Percentiles rank a stretch among this genome's conserved stretches.
These are phyloP conservation scores for Chaenodraco wilsoni DNA, from an alignment of 2,797 vertebrate species.

Conservation along the genomic window DNA sequence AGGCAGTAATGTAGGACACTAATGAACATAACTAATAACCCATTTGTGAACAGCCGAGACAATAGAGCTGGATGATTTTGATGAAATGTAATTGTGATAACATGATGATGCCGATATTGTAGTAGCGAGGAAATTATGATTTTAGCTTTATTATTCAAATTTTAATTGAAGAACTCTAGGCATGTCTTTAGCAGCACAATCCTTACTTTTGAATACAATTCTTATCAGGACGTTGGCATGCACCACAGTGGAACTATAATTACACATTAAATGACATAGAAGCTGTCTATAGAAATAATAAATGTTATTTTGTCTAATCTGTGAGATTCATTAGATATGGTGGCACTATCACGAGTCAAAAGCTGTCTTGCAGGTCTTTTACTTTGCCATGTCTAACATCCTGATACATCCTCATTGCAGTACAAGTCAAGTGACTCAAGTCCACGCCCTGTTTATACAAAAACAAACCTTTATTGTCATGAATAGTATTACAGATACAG, in stretches of 20 bases:
- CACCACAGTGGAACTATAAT: background rate
- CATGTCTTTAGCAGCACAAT: no score
- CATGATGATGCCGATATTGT: no score
- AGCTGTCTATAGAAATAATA: background rate
- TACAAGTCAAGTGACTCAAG: background rate
- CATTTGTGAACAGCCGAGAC: background rate
- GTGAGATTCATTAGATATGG: background rate
- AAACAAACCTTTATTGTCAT: slow-evolving; percentile 73
- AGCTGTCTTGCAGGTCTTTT: background rate
- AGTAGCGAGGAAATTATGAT: no score
- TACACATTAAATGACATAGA: background rate
- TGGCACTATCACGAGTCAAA: background rate
- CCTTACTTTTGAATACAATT: no score
- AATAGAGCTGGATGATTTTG: background rate
- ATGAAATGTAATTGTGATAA: no score
- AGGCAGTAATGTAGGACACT: no score
- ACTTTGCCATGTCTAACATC: background rate
- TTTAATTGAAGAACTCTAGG: no score
- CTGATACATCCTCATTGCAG: background rate
- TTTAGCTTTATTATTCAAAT: no score
- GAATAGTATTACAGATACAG: slow-evolving; percentile 78
- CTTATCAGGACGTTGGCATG: background rate
- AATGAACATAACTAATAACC: no score
- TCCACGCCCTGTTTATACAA: slow-evolving; percentile 15
- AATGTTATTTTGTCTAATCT: background rate